A percentile compares a stretch with the other conserved stretches of the same genome.
These are phyloP conservation scores for Propithecus perrieri DNA, from an alignment of 2,797 vertebrate species.

Conservation along the genomic window DNA sequence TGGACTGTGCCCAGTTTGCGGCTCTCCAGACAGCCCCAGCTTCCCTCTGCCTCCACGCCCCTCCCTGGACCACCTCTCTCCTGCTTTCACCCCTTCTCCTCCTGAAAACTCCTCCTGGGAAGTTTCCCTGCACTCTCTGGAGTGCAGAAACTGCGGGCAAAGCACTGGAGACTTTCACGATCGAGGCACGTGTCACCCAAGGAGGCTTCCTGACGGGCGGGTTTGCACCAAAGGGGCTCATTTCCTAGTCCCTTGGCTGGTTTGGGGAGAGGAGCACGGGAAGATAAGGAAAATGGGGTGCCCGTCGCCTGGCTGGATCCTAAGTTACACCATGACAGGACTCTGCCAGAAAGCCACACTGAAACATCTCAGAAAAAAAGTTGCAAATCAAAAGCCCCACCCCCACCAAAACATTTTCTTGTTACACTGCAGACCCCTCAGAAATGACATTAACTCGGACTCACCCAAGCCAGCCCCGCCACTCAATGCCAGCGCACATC, in stretches of 20 bases:
- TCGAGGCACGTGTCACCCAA: neutral
- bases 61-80: neutral
- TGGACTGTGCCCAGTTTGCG: too few species aligned
- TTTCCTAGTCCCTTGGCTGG: neutral
- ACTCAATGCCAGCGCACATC: fast-evolving
- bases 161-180: neutral
- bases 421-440: neutral
- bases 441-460: neutral
- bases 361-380: neutral
- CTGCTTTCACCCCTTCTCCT: neutral
- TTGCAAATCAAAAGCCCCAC: neutral
- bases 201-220: neutral
- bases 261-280: neutral
- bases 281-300: neutral
- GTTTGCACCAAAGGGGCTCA: neutral
- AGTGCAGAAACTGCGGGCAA: neutral
- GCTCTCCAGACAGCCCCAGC: neutral
- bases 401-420: neutral
- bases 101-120: neutral
- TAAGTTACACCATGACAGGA: too few species aligned
- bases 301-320: neutral
- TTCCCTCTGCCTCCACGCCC: neutral
- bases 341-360: neutral
- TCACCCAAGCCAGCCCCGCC: neutral
- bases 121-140: neutral